Conservation (phyloP, 2,888 invertebrate genomes). For the Nycteola revayana region DNA sequence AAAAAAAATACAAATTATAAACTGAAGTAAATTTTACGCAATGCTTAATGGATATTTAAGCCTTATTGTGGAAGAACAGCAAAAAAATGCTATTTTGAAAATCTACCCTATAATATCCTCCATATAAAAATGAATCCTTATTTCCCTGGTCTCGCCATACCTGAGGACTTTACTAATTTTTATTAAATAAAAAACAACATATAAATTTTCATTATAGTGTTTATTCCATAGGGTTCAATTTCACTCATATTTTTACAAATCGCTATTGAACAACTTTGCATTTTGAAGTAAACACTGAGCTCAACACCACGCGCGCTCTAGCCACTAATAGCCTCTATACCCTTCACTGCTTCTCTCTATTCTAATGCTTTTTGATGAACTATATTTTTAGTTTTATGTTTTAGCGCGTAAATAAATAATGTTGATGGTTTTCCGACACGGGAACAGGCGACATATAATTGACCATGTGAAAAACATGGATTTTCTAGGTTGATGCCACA, state of each 20-base stretch:
- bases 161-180: constrained; percentile 13
- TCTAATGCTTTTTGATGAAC: constrained; percentile 16
- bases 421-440: constrained; percentile 15
- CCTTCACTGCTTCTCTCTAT: constrained; percentile 17
- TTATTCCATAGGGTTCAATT: constrained; percentile 10
- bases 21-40: constrained; percentile 2
- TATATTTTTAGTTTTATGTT: constrained; percentile 15
- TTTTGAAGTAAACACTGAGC: constrained; percentile 18
- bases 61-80: too few relatives aligned
- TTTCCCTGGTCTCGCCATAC: constrained; percentile 15
- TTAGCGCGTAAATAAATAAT: constrained; percentile 12
- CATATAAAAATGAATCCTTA: constrained; percentile 13
- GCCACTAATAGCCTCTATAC: constrained; percentile 19
- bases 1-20: too few relatives aligned
- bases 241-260: constrained; percentile 10
- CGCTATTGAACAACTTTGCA: constrained; percentile 16
- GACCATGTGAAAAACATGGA: constrained; percentile 14
- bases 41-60: too few relatives aligned
- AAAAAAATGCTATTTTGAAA: too few relatives aligned
- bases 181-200: constrained; percentile 11
- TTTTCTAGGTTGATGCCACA: constrained; percentile 8
- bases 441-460: constrained; percentile 14
- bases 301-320: constrained; percentile 16
- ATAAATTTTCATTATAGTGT: constrained; percentile 12
- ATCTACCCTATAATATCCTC: constrained; percentile 13